Evolutionary conservation across 2,797 vertebrate species (phyloP).

Genomic region (Enteromius paludinosus): DNA sequence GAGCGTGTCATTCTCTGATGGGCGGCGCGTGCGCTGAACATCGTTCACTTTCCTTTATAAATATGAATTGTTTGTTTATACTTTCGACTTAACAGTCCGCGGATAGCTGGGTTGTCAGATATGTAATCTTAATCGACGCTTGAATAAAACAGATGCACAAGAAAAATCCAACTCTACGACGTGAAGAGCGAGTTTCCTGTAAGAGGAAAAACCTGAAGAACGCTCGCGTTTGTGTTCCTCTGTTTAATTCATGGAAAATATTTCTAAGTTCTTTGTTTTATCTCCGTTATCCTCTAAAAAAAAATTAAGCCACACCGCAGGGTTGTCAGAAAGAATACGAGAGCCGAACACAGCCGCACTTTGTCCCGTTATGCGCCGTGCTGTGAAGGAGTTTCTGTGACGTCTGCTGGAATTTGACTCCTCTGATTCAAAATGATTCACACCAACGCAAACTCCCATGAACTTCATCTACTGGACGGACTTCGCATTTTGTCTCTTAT

Average conservation of each 20-base stretch:
- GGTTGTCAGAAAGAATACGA: background rate
- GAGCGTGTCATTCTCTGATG: background rate
- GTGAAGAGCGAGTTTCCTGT: constrained; percentile 13
- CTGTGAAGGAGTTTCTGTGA: constrained; percentile 65
- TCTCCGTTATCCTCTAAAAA: background rate
- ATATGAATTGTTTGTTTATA: background rate
- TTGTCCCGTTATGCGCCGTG: constrained; percentile 61
- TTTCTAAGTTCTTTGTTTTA: background rate
- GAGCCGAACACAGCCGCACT: constrained; percentile 30
- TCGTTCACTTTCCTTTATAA: background rate
- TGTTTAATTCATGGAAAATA: background rate
- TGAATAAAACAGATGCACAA: background rate
- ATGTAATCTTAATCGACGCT: background rate
- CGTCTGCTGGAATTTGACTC: constrained; percentile 80
- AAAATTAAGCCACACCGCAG: background rate
- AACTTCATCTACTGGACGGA: background rate
- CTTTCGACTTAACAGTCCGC: background rate
- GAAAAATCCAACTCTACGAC: background rate
- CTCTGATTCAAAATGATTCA: constrained; percentile 53
- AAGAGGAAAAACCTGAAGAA: background rate
- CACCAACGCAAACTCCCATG: constrained; percentile 61
- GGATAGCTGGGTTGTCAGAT: background rate
- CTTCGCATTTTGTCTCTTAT: background rate
- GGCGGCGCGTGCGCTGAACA: background rate
- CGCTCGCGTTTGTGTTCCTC: background rate